phyloP scores from a whole-genome alignment of 2,113 vertebrate species.

The Beaufortia kweichowensis region DNA sequence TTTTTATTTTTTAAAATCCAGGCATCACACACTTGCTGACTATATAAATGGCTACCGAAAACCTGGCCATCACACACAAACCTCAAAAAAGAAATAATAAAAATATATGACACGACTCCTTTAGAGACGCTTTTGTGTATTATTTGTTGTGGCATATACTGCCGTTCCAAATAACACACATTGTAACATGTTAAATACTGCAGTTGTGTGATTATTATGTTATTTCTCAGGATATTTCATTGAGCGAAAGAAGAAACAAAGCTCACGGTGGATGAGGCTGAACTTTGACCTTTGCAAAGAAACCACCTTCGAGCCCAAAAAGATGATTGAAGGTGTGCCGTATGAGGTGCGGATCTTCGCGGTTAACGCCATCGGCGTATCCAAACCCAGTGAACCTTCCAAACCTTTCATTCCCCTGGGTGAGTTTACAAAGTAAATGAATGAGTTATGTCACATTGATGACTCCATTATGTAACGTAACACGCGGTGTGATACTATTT shows the following conservation, averaged over 20 bases:
- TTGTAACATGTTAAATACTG: no score
- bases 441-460: constrained; percentile 23
- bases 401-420: constrained; percentile 93
- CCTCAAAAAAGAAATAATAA: no score
- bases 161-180: no score
- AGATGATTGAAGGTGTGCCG: constrained; percentile 98
- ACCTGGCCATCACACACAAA: no score
- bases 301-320: constrained; percentile 93
- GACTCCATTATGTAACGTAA: constrained; percentile 33
- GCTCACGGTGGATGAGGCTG: constrained; percentile 97
- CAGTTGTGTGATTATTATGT: not conserved
- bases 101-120: no score
- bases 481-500: not conserved
- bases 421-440: constrained; percentile 70
- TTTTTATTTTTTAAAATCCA: no score
- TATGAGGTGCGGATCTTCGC: constrained; percentile 96
- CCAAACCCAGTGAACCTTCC: constrained; percentile 93
- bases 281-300: constrained; percentile 98
- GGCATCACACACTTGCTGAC: no score
- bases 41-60: no score
- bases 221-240: constrained; percentile 86
- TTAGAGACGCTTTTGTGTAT: no score
- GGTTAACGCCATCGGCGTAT: constrained; percentile 91
- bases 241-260: constrained; percentile 98
- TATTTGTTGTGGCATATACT: no score